Evolutionary conservation across 2,888 invertebrate genomes (phyloP).

Genomic region (Nebria salina): DNA sequence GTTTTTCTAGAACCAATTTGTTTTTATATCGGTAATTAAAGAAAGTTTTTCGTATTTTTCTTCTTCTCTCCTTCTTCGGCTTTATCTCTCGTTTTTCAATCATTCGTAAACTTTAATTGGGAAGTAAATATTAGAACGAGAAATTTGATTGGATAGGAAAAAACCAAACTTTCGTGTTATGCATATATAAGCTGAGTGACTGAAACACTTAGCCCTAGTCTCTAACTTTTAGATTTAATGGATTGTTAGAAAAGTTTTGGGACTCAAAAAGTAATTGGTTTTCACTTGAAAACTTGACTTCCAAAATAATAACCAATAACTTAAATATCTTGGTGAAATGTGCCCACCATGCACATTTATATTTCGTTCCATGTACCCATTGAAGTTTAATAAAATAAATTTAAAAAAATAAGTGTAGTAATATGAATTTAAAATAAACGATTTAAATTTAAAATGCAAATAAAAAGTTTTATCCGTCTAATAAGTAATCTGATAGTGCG

Average conservation of each 20-base stretch:
- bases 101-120: conserved; percentile 36
- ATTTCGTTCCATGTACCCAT: too few relatives aligned
- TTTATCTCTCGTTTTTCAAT: conserved; percentile 4
- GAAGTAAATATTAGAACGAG: background rate
- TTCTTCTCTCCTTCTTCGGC: background rate
- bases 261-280: background rate
- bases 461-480: background rate
- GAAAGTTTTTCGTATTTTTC: conserved; percentile 34
- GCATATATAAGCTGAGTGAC: conserved; percentile 8
- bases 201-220: background rate
- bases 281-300: too few relatives aligned
- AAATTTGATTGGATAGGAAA: background rate
- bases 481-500: background rate
- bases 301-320: too few relatives aligned
- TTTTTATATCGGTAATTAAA: conserved; percentile 44
- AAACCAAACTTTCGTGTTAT: conserved; percentile 25
- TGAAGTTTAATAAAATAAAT: too few relatives aligned
- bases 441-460: background rate
- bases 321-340: too few relatives aligned
- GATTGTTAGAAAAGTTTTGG: background rate
- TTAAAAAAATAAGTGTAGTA: background rate
- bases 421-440: background rate
- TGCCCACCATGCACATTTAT: too few relatives aligned
- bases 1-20: conserved; percentile 29
- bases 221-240: background rate